These are phyloP conservation scores for Rotaria sp. DNA, from an alignment of 2,888 invertebrate genomes.

Conservation along the genomic window DNA sequence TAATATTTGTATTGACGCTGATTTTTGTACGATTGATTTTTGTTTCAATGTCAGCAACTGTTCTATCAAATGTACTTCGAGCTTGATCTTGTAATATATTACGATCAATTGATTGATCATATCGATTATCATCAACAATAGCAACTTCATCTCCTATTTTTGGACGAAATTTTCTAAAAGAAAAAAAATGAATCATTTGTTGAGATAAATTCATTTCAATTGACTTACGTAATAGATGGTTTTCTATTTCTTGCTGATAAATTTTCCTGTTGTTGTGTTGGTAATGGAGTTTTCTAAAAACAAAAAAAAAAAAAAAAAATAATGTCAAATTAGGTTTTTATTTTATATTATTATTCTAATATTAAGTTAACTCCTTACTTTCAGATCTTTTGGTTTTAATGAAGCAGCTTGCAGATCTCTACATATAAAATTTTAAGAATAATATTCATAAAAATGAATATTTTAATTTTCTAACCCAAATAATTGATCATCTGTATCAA, in stretches of 20 bases:
- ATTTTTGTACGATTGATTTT: conserved; percentile 46
- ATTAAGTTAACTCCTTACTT: neutral
- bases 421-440: neutral
- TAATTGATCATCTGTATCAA: conserved; percentile 46
- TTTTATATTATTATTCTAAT: too few species aligned
- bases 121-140: neutral
- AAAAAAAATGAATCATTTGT: neutral
- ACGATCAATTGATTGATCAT: neutral
- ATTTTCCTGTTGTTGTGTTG: conserved; percentile 42
- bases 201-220: conserved; percentile 46
- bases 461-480: neutral
- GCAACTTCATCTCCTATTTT: neutral
- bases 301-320: neutral
- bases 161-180: conserved; percentile 41
- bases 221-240: conserved; percentile 49
- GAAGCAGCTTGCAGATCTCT: neutral
- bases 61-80: conserved; percentile 42
- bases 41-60: conserved; percentile 46
- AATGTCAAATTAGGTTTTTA: too few species aligned
- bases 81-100: neutral
- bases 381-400: neutral
- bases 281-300: conserved; percentile 45
- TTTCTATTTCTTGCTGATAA: conserved; percentile 35
- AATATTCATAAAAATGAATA: neutral
- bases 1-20: conserved; percentile 42